Percentiles rank a stretch among this genome's conserved stretches.
Conservation (phyloP, 2,888 invertebrate genomes). For the Anticlea derivata region DNA sequence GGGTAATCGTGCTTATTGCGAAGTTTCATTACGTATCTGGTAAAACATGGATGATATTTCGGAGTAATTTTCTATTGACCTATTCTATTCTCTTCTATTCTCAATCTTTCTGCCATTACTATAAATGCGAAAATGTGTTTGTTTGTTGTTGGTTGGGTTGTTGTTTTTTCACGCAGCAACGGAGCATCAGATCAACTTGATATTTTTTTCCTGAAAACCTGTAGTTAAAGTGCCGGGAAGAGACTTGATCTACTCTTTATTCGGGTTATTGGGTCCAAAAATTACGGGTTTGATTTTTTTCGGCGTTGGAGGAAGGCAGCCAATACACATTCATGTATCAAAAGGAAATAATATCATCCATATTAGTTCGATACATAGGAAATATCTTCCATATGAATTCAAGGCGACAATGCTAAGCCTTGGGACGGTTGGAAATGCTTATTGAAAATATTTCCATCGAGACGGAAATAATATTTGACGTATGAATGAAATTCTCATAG, state of each 20-base stretch:
- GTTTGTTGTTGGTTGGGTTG: too few relatives aligned
- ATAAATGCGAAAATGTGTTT: too few relatives aligned
- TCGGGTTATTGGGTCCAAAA: too few relatives aligned
- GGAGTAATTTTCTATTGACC: too few relatives aligned
- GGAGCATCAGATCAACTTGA: too few relatives aligned
- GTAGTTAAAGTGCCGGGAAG: too few relatives aligned
- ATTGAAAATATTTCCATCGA: constrained; percentile 75
- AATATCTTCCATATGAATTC: constrained; percentile 42
- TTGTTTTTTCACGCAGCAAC: too few relatives aligned
- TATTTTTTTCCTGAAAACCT: too few relatives aligned
- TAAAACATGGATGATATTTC: neutral
- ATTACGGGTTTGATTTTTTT: too few relatives aligned
- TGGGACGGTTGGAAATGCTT: constrained; percentile 54
- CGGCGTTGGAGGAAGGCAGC: neutral
- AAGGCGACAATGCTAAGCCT: constrained; percentile 52
- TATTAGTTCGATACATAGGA: constrained; percentile 23
- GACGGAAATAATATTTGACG: constrained; percentile 68
- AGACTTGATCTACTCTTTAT: too few relatives aligned
- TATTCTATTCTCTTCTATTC: too few relatives aligned
- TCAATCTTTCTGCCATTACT: too few relatives aligned
- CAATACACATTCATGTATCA: constrained; percentile 3
- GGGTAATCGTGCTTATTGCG: constrained; percentile 21
- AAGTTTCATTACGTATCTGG: constrained; percentile 5
- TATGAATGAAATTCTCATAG: constrained; percentile 66
- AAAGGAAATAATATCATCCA: neutral